Conservation (phyloP, 2,888 invertebrate genomes). For the Microctonus hyperodae region DNA sequence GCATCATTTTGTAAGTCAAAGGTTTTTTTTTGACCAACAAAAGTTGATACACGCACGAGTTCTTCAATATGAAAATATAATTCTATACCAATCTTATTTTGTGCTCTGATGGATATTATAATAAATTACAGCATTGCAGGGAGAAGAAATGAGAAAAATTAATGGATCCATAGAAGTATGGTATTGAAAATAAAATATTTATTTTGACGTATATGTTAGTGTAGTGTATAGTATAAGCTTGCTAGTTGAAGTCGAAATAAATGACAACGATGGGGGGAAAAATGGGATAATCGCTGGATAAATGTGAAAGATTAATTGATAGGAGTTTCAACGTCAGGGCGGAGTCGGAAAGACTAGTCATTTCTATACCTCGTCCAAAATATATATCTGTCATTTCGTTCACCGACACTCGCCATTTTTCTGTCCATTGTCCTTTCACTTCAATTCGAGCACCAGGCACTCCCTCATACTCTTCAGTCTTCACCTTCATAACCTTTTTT, state of each 20-base stretch:
- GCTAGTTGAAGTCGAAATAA: background rate
- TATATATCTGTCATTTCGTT: conserved; percentile 8
- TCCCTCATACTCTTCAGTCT: background rate
- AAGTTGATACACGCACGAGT: no score
- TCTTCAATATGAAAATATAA: no score
- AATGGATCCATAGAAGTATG: no score
- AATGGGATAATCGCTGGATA: background rate
- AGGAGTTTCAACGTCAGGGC: background rate
- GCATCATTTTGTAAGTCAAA: no score
- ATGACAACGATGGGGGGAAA: background rate
- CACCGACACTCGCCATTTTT: background rate
- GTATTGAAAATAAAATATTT: background rate
- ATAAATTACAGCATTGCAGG: background rate
- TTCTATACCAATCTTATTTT: no score
- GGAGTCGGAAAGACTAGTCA: background rate
- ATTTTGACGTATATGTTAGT: background rate
- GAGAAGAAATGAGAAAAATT: background rate
- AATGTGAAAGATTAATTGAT: conserved; percentile 4
- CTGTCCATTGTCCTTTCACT: conserved; percentile 7
- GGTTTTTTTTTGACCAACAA: no score
- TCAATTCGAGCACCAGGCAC: background rate
- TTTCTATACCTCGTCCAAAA: background rate
- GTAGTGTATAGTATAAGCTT: background rate
- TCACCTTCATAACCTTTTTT: conserved; percentile 3
- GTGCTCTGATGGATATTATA: no score